Conservation (phyloP, 1,140 invertebrate genomes). For the Hyphantria cunea region DNA sequence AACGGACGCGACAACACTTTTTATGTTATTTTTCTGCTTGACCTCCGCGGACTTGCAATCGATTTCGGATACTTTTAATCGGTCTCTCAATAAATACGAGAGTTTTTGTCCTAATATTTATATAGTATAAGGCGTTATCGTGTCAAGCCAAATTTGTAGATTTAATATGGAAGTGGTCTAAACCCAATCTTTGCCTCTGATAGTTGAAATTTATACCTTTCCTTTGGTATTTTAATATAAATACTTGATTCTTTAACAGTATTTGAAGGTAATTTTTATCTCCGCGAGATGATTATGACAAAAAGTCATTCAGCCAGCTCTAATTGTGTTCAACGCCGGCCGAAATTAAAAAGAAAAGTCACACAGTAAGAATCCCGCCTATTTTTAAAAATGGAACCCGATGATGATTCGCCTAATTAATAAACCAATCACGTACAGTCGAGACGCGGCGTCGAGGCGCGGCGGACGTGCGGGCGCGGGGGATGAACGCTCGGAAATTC, state of each 20-base stretch:
- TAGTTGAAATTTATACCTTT: too few relatives aligned
- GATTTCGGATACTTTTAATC: constrained; percentile 48
- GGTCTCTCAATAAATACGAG: too few relatives aligned
- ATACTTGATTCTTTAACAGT: too few relatives aligned
- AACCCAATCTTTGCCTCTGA: too few relatives aligned
- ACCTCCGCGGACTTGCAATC: constrained; percentile 60
- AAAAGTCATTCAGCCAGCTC: constrained; percentile 66
- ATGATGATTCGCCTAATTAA: constrained; percentile 81
- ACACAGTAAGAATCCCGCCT: constrained; percentile 79
- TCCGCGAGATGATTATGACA: constrained; percentile 59
- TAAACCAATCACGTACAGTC: constrained; percentile 81
- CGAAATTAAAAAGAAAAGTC: constrained; percentile 80
- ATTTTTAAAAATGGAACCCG: constrained; percentile 82
- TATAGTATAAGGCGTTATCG: background rate
- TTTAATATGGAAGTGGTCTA: too few relatives aligned
- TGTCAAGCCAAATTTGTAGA: too few relatives aligned
- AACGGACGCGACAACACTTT: constrained; percentile 64
- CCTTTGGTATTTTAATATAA: too few relatives aligned
- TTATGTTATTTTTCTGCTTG: constrained; percentile 72
- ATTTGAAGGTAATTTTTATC: constrained; percentile 47
- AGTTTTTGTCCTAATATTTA: too few relatives aligned
- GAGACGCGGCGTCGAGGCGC: constrained; percentile 77
- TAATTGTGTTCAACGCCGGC: constrained; percentile 77
- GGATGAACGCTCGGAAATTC: constrained; percentile 80
- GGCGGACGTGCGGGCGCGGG: constrained; percentile 78